A percentile compares a stretch with the other conserved stretches of the same genome.
Conservation (phyloP, 2,888 invertebrate species). For the Spilosoma lubricipeda region DNA sequence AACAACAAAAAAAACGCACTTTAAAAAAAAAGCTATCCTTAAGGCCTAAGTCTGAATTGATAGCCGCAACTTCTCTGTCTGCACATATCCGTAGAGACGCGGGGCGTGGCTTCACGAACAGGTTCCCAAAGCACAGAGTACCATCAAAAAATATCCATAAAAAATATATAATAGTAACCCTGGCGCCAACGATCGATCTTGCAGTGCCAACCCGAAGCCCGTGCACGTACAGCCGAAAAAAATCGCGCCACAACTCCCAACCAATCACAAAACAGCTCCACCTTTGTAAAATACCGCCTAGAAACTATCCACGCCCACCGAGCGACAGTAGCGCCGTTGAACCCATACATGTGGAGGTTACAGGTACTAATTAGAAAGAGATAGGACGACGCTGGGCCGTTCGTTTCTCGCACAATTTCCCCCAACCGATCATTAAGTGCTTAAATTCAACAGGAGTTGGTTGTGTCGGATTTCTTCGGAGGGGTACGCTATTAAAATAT, state of each 20-base stretch:
- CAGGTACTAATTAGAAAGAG: conserved; percentile 79
- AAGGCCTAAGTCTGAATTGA: conserved; percentile 78
- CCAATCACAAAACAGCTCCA: conserved; percentile 69
- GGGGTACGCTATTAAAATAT: conserved; percentile 86
- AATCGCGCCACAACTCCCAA: conserved; percentile 68
- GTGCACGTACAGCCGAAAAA: conserved; percentile 79
- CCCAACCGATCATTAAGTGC: conserved; percentile 87
- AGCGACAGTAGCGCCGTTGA: conserved; percentile 70
- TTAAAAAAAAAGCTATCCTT: conserved; percentile 70
- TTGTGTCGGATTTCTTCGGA: conserved; percentile 86
- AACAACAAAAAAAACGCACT: conserved; percentile 69
- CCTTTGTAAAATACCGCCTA: conserved; percentile 69
- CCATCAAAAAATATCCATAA: conserved; percentile 86
- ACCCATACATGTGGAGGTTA: conserved; percentile 75
- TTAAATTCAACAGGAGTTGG: conserved; percentile 86
- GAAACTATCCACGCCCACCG: conserved; percentile 64
- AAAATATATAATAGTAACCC: conserved; percentile 85
- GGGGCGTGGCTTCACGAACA: conserved; percentile 83
- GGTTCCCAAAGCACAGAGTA: conserved; percentile 81
- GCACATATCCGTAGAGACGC: conserved; percentile 71
- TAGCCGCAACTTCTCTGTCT: conserved; percentile 70
- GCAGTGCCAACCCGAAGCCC: conserved; percentile 79
- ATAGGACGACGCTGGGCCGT: conserved; percentile 74
- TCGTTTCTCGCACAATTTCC: conserved; percentile 86
- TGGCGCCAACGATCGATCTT: conserved; percentile 81